Evolutionary conservation across 2,113 vertebrate genomes (phyloP).

Genomic region (Acanthochromis polyacanthus): DNA sequence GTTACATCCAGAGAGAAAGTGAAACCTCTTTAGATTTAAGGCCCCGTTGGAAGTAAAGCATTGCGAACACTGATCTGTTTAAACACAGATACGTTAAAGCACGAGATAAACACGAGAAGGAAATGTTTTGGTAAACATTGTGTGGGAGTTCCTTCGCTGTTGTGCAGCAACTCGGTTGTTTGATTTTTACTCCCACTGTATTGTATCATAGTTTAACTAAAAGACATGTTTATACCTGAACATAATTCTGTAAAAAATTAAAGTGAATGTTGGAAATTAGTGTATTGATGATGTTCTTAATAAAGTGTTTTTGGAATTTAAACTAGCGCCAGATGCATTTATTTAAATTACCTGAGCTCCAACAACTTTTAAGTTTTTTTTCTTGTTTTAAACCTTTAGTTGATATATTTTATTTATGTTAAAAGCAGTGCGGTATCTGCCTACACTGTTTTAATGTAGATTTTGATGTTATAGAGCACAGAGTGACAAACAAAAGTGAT

Average conservation of each 20-base stretch:
- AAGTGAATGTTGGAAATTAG: constrained; percentile 99
- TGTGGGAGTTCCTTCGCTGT: constrained; percentile 99
- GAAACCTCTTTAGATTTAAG: constrained; percentile 80
- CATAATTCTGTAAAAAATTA: constrained; percentile 91
- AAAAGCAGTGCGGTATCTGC: constrained; percentile 95
- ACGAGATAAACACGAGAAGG: constrained; percentile 80
- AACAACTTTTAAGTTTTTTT: constrained; percentile 87
- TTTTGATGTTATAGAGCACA: constrained; percentile 97
- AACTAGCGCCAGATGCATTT: constrained; percentile 96
- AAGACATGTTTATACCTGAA: constrained; percentile 97
- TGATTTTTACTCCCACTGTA: constrained; percentile 99
- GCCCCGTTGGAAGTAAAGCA: constrained; percentile 75
- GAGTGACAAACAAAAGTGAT: constrained; percentile 89
- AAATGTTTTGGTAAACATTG: constrained; percentile 94
- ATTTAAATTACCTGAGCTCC: constrained; percentile 81
- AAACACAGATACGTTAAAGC: constrained; percentile 79
- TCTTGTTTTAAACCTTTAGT: constrained; percentile 73
- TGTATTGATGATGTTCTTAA: constrained; percentile 99
- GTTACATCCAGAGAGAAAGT: constrained; percentile 59
- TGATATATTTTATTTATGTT: constrained; percentile 93
- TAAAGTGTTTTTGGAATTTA: constrained; percentile 99
- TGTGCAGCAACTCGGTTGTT: constrained; percentile 99
- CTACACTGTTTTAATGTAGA: constrained; percentile 96
- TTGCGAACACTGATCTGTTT: constrained; percentile 81
- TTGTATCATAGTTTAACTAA: constrained; percentile 99